These are phyloP conservation scores for Thelaira solivaga DNA, from an alignment of 2,888 invertebrate genomes.

Conservation along the genomic window DNA sequence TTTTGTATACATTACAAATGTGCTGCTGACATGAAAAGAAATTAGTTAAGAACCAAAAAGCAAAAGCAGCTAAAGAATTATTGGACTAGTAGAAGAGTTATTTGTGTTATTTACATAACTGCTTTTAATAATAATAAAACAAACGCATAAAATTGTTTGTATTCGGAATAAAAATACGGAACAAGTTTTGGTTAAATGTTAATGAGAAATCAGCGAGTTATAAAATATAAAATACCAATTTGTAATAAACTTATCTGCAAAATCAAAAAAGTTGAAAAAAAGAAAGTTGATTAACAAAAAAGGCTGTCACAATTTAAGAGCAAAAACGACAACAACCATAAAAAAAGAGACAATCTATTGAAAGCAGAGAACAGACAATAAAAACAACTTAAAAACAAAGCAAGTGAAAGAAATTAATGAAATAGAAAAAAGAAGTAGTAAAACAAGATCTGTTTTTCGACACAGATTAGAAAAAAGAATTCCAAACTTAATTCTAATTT, in stretches of 20 bases:
- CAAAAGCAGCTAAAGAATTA: constrained; percentile 43
- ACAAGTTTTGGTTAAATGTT: background rate
- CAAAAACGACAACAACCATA: constrained; percentile 3
- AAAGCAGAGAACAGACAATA: constrained; percentile 30
- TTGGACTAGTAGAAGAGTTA: constrained; percentile 37
- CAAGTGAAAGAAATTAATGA: constrained; percentile 55
- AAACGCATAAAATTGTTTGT: constrained; percentile 16
- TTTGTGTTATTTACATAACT: constrained; percentile 59
- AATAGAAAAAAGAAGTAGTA: constrained; percentile 57
- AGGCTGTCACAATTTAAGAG: constrained; percentile 47
- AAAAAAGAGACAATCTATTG: constrained; percentile 6
- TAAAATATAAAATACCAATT: constrained; percentile 9
- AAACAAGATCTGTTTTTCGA: constrained; percentile 59
- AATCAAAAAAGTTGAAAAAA: constrained; percentile 57
- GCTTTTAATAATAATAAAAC: constrained; percentile 9
- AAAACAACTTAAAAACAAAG: constrained; percentile 55
- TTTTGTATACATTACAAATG: constrained; percentile 9
- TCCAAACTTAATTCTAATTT: constrained; percentile 52
- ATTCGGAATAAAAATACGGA: background rate
- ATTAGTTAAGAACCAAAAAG: constrained; percentile 40
- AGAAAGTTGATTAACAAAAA: constrained; percentile 55
- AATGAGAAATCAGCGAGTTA: background rate
- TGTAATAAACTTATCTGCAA: constrained; percentile 35
- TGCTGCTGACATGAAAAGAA: constrained; percentile 38
- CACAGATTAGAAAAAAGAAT: constrained; percentile 59